These are phyloP conservation scores for Trididemnum nubilum DNA, from an alignment of 23 tunicate genomes.

Conservation along the genomic window DNA sequence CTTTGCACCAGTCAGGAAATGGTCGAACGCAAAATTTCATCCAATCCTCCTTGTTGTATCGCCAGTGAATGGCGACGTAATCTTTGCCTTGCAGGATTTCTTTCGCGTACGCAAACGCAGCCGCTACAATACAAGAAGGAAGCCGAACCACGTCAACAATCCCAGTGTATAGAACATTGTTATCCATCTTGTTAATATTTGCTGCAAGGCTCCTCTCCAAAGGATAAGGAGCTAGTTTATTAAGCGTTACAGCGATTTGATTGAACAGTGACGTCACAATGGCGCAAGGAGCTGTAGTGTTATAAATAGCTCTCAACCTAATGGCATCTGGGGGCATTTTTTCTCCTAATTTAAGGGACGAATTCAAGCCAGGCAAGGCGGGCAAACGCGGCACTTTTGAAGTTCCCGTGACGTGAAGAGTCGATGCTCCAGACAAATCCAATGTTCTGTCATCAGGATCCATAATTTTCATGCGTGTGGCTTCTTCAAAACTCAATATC, in stretches of 20 bases:
- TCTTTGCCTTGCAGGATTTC: not conserved
- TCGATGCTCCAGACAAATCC: not conserved
- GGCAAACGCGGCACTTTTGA: not conserved
- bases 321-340: not conserved
- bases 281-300: conserved; percentile 5
- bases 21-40: not conserved
- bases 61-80: conserved; percentile 14
- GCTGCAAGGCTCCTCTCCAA: not conserved
- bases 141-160: not conserved
- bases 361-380: not conserved
- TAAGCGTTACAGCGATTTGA: not conserved
- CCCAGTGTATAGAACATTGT: not conserved
- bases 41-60: conserved; percentile 7
- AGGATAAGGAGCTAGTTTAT: too few relatives aligned
- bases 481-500: conserved; percentile 22
- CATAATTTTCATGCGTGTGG: not conserved
- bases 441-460: not conserved
- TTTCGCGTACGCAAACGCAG: not conserved
- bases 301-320: not conserved
- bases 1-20: not conserved
- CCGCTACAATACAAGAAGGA: conserved; percentile 3
- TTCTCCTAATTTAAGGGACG: not conserved
- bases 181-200: not conserved
- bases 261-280: not conserved
- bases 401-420: not conserved